These are phyloP conservation scores for Epicampocera succincta DNA, from an alignment of 2,888 invertebrate genomes.

Conservation along the genomic window DNA sequence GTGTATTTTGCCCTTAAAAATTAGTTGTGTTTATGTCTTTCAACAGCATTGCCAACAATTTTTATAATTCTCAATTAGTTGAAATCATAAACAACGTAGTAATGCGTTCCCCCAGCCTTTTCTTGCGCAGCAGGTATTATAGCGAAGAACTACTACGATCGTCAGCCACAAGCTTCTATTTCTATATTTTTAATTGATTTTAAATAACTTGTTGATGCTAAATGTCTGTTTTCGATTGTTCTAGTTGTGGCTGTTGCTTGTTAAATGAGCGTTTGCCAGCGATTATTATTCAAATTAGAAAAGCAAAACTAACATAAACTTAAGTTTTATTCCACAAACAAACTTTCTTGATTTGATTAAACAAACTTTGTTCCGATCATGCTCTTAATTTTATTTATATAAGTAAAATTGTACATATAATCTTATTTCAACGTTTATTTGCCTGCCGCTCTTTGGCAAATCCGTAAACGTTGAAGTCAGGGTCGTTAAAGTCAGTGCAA, in stretches of 20 bases:
- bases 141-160: background rate
- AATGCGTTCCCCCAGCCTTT: background rate
- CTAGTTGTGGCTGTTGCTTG: background rate
- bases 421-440: slow-evolving; percentile 22
- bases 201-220: background rate
- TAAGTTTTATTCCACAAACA: slow-evolving; percentile 55
- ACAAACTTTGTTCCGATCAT: slow-evolving; percentile 29
- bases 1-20: too few species aligned
- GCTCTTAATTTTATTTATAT: slow-evolving; percentile 7
- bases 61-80: slow-evolving; percentile 19
- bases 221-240: background rate
- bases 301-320: too few species aligned
- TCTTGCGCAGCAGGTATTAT: slow-evolving; percentile 4
- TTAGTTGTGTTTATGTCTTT: background rate
- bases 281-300: slow-evolving; percentile 33
- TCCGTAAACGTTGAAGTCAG: background rate
- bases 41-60: too few species aligned
- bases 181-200: background rate
- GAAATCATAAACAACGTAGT: background rate
- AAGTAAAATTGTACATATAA: slow-evolving; percentile 2
- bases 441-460: background rate
- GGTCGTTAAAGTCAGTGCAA: too few species aligned
- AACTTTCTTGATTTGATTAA: slow-evolving; percentile 31
- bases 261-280: slow-evolving; percentile 31
- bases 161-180: background rate